Evolutionary conservation across 2,113 vertebrate genomes (phyloP).

Genomic region (Cettia cetti): DNA sequence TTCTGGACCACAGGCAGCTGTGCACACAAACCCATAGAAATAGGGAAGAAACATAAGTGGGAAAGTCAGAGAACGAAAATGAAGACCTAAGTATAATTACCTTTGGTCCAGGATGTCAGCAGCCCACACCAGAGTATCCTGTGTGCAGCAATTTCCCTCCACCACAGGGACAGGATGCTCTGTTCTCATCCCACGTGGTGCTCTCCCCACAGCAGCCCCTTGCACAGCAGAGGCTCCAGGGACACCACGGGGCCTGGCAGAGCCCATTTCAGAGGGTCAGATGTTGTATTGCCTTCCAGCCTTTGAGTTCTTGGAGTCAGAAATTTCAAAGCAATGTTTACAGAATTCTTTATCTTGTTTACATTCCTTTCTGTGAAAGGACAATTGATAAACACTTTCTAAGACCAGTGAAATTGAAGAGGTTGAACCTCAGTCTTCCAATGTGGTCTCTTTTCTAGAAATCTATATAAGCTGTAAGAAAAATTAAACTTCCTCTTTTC

Average conservation of each 20-base stretch:
- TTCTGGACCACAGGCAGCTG: background rate
- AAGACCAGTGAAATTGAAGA: no score
- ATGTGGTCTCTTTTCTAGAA: no score
- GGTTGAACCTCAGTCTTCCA: no score
- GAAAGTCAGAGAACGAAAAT: background rate
- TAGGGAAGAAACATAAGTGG: background rate
- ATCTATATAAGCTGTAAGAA: no score
- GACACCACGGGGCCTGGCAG: background rate
- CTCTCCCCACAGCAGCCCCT: background rate
- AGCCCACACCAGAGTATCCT: background rate
- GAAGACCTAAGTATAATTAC: background rate
- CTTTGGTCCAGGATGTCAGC: background rate
- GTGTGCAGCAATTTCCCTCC: background rate
- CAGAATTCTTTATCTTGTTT: no score
- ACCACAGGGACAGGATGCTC: background rate
- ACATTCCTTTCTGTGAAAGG: no score
- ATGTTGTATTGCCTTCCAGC: no score
- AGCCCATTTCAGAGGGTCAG: background rate
- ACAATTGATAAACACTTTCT: no score
- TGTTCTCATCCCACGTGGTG: fast-evolving
- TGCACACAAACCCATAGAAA: background rate
- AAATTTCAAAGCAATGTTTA: no score
- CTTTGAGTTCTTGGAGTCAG: no score
- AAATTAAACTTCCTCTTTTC: no score
- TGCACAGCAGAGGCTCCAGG: background rate